Conservation (phyloP, 2,888 invertebrate species). For the Nysson spinosus region DNA sequence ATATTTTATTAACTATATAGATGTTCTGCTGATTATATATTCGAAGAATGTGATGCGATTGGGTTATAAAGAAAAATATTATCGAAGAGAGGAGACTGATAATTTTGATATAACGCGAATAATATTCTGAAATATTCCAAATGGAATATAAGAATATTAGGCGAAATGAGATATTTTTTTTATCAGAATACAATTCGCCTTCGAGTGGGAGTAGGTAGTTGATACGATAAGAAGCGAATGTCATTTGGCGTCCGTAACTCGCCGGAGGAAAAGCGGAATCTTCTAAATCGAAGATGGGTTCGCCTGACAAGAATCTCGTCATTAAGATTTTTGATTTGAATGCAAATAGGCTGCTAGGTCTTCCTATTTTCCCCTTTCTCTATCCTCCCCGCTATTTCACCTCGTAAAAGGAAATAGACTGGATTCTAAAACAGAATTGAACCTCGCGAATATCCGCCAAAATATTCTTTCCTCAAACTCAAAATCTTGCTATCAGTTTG, state of each 20-base stretch:
- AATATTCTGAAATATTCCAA: too few relatives aligned
- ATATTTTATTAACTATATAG: too few relatives aligned
- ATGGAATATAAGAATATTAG: too few relatives aligned
- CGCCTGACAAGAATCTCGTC: slow-evolving; percentile 41
- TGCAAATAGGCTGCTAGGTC: slow-evolving; percentile 53
- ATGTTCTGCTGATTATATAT: neutral
- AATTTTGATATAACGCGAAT: too few relatives aligned
- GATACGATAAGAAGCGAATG: slow-evolving; percentile 36
- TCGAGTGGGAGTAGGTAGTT: slow-evolving; percentile 13
- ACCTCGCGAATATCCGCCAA: neutral
- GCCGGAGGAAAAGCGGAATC: slow-evolving; percentile 34
- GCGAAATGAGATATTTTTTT: slow-evolving; percentile 40
- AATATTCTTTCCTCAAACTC: too few relatives aligned
- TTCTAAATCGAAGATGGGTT: slow-evolving; percentile 51
- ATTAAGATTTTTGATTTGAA: slow-evolving; percentile 59
- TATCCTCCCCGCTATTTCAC: slow-evolving; percentile 19
- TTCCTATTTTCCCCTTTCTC: slow-evolving; percentile 5
- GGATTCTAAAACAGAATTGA: slow-evolving; percentile 5
- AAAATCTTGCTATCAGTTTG: too few relatives aligned
- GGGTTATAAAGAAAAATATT: too few relatives aligned
- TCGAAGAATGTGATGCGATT: too few relatives aligned
- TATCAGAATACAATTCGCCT: slow-evolving; percentile 17
- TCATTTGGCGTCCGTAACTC: slow-evolving; percentile 31
- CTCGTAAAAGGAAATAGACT: slow-evolving; percentile 31
- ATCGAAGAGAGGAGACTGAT: too few relatives aligned